A percentile compares a stretch with the other conserved stretches of the same genome.
Conservation (phyloP, 2,113 vertebrate genomes). For the Ailurus styani region DNA sequence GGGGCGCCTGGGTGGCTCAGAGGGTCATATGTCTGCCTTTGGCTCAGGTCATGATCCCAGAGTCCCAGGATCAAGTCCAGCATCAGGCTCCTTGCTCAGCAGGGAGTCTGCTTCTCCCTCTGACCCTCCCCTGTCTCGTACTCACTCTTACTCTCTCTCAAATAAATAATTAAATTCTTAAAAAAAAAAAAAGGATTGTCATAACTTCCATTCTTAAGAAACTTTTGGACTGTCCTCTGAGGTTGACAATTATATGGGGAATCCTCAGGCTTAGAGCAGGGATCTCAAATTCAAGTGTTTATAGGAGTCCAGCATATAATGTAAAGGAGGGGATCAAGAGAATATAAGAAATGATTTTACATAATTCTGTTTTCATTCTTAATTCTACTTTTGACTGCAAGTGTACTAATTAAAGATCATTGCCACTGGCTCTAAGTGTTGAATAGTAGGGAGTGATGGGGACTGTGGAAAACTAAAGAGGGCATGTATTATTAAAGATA, state of each 20-base stretch:
- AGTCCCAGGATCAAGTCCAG: neutral
- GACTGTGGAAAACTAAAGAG: neutral
- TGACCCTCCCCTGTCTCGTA: neutral
- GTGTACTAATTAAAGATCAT: neutral
- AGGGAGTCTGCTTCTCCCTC: neutral
- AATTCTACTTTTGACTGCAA: neutral
- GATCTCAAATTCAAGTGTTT: neutral
- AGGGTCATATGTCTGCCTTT: neutral
- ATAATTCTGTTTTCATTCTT: neutral
- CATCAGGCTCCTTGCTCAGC: neutral
- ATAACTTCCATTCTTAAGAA: neutral
- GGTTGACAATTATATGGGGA: neutral
- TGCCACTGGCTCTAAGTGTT: neutral
- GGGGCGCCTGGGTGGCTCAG: neutral
- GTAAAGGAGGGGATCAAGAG: neutral
- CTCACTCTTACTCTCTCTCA: neutral
- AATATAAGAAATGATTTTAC: neutral
- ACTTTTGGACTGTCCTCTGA: neutral
- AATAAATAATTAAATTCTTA: neutral
- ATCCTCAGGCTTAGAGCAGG: neutral
- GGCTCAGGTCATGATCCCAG: neutral
- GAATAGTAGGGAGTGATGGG: neutral
- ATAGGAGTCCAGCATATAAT: neutral
- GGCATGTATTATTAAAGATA: neutral
- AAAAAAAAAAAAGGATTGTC: neutral